A percentile compares a stretch with the other conserved stretches of the same genome.
These are phyloP conservation scores for Drosophila nigrodunni DNA, from an alignment of 1,140 invertebrate genomes.

Conservation along the genomic window DNA sequence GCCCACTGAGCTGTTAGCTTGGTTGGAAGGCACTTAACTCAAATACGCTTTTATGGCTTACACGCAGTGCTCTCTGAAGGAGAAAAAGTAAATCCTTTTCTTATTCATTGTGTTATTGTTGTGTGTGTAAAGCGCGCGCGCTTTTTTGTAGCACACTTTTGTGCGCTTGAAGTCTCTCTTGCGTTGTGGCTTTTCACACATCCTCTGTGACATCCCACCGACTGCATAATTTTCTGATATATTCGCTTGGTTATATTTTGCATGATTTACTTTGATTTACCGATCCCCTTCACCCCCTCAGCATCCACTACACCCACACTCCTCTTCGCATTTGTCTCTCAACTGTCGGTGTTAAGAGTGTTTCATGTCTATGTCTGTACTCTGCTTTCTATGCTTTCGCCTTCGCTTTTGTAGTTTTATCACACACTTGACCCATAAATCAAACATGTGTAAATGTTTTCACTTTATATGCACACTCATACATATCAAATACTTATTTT, in stretches of 20 bases:
- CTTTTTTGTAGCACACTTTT: constrained; percentile 65
- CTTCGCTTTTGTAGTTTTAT: constrained; percentile 76
- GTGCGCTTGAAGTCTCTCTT: constrained; percentile 34
- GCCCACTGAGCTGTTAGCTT: constrained; percentile 30
- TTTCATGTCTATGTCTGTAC: constrained; percentile 21
- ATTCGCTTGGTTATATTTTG: constrained; percentile 63
- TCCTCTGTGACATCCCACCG: constrained; percentile 48
- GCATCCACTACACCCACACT: not conserved
- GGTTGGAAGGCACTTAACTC: constrained; percentile 63
- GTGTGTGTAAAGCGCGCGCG: constrained; percentile 21
- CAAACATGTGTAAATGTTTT: constrained; percentile 83
- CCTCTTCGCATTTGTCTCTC: constrained; percentile 28
- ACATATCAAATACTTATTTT: constrained; percentile 66
- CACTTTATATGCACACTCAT: constrained; percentile 78
- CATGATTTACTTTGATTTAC: constrained; percentile 78
- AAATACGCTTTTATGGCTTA: constrained; percentile 66
- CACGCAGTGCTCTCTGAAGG: not conserved
- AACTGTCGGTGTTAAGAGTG: constrained; percentile 6
- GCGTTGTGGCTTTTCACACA: constrained; percentile 69
- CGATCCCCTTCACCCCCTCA: constrained; percentile 1
- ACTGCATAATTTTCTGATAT: constrained; percentile 75
- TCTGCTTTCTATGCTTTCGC: constrained; percentile 34
- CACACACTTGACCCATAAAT: constrained; percentile 83
- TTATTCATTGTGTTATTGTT: constrained; percentile 28
- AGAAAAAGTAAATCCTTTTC: constrained; percentile 24